Conservation (phyloP, 64 coral and sea anemone genomes). For the Stichodactyla helianthus region DNA sequence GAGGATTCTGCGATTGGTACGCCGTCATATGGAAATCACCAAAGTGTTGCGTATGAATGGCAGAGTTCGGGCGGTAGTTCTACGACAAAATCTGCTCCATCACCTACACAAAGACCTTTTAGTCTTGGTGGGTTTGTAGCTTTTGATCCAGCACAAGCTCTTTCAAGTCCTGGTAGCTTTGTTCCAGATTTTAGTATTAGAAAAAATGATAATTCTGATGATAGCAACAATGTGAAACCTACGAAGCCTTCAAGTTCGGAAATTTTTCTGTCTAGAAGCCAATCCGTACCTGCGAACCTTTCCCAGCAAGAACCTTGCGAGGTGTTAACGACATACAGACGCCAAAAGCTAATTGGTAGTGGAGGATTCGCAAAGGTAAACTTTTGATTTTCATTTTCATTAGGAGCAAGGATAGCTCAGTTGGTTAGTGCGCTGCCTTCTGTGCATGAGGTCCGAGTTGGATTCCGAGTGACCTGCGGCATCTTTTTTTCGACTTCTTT, state of each 20-base stretch:
- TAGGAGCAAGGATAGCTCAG: background rate
- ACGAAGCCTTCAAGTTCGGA: background rate
- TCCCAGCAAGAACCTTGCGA: background rate
- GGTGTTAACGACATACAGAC: background rate
- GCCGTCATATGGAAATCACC: background rate
- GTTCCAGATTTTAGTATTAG: background rate
- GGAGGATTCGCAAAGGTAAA: constrained; percentile 16
- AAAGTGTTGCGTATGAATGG: background rate
- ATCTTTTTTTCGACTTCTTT: too few species aligned
- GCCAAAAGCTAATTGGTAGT: background rate
- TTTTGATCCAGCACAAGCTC: background rate
- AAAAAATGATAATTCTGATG: background rate
- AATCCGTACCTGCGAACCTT: background rate
- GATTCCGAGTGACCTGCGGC: background rate
- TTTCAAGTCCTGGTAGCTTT: background rate
- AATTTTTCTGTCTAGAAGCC: background rate
- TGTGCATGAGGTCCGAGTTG: background rate
- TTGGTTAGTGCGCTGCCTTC: too few species aligned
- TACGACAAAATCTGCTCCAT: background rate
- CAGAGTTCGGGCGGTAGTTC: background rate
- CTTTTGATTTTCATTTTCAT: background rate
- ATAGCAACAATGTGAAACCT: background rate
- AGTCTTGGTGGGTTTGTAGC: background rate
- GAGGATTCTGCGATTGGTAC: background rate
- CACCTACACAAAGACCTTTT: background rate